Evolutionary conservation across 1,140 invertebrate species (phyloP).

Genomic region (Goniozus legneri): DNA sequence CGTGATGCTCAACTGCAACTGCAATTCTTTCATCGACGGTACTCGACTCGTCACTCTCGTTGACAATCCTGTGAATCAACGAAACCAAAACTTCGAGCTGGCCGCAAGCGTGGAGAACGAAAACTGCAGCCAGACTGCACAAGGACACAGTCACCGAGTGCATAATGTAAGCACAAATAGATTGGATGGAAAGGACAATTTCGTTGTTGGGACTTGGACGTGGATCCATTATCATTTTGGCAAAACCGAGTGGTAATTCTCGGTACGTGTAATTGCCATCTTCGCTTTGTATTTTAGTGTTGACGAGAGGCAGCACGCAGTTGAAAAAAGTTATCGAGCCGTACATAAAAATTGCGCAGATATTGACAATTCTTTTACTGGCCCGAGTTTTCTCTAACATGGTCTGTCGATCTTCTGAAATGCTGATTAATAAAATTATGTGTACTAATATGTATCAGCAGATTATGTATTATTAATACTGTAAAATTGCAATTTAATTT

Average conservation of each 20-base stretch:
- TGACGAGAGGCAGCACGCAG: conserved; percentile 17
- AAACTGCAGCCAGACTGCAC: conserved; percentile 15
- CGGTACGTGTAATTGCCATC: conserved; percentile 13
- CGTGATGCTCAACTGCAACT: not conserved
- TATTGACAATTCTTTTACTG: conserved; percentile 11
- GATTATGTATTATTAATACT: conserved; percentile 16
- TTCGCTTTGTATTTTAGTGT: not conserved
- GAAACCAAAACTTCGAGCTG: conserved; percentile 14
- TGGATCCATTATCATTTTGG: conserved; percentile 14
- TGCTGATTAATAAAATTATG: conserved; percentile 11
- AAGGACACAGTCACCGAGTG: conserved; percentile 10
- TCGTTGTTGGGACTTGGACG: conserved; percentile 18
- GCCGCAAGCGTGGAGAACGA: conserved; percentile 23
- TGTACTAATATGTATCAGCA: conserved; percentile 11
- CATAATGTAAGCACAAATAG: conserved; percentile 13
- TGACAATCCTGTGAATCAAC: conserved; percentile 8
- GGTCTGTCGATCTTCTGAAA: not conserved
- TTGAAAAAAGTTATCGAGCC: conserved; percentile 17
- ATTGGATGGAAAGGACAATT: conserved; percentile 19
- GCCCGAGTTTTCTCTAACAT: conserved; percentile 20
- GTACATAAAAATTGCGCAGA: conserved; percentile 19
- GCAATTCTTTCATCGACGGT: not conserved
- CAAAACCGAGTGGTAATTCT: conserved; percentile 12
- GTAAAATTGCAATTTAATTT: not conserved
- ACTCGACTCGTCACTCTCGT: not conserved